These are phyloP conservation scores for Decapterus maruadsi DNA, from an alignment of 2,797 vertebrate genomes.

Conservation along the genomic window DNA sequence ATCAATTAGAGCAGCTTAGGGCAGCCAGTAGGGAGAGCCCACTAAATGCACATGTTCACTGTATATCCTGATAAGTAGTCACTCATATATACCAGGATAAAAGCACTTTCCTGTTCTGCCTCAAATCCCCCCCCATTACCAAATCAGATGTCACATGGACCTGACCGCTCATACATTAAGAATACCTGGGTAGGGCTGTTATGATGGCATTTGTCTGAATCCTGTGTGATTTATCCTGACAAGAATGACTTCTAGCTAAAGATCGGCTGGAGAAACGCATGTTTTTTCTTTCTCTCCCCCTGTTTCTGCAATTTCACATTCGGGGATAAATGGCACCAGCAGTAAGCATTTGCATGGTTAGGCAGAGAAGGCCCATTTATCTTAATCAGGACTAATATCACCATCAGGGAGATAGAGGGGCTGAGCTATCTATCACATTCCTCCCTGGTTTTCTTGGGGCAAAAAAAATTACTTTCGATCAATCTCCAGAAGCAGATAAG, in stretches of 20 bases:
- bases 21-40: constrained; percentile 36
- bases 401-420: constrained; percentile 75
- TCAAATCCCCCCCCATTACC: constrained; percentile 33
- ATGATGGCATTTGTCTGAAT: constrained; percentile 35
- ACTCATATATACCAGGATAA: constrained; percentile 38
- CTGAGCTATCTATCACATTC: constrained; percentile 77
- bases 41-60: constrained; percentile 42
- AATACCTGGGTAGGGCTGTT: constrained; percentile 24
- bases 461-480: constrained; percentile 77
- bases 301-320: constrained; percentile 42
- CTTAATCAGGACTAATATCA: constrained; percentile 82
- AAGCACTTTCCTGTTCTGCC: constrained; percentile 32
- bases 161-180: constrained; percentile 32
- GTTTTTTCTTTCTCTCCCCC: constrained; percentile 16
- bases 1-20: constrained; percentile 75
- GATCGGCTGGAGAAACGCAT: constrained; percentile 52
- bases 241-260: constrained; percentile 37
- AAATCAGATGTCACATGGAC: constrained; percentile 35
- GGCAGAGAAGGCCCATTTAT: constrained; percentile 73
- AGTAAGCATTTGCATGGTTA: constrained; percentile 76
- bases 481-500: constrained; percentile 79
- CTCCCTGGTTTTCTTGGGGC: constrained; percentile 68
- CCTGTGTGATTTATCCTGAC: constrained; percentile 45
- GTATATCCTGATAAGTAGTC: constrained; percentile 27
- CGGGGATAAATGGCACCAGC: constrained; percentile 67